Conservation (phyloP, 2,888 invertebrate species). For the Melanchra persicariae region DNA sequence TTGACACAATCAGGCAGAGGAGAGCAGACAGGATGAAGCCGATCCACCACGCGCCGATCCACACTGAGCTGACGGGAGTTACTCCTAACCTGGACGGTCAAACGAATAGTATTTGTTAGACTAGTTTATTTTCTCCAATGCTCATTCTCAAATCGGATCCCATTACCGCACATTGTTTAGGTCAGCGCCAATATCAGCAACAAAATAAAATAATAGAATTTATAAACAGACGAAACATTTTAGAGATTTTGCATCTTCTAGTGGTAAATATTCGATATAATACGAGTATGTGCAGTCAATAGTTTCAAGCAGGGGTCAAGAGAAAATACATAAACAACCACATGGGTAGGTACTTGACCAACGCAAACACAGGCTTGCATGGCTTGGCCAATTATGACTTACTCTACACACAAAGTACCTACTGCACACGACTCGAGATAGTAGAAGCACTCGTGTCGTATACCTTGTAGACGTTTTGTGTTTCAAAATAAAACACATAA, state of each 20-base stretch:
- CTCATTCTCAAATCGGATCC: background rate
- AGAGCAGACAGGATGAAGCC: slow-evolving; percentile 93
- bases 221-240: too few species aligned
- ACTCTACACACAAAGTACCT: background rate
- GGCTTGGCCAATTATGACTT: background rate
- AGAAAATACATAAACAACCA: slow-evolving; percentile 11
- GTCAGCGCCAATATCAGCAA: too few species aligned
- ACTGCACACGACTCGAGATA: background rate
- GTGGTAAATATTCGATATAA: too few species aligned
- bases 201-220: too few species aligned
- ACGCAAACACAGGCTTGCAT: background rate
- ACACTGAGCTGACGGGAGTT: slow-evolving; percentile 93
- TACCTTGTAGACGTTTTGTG: background rate
- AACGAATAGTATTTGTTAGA: background rate
- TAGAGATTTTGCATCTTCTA: too few species aligned
- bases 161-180: too few species aligned
- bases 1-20: slow-evolving; percentile 92
- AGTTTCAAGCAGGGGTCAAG: background rate
- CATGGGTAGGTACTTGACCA: background rate
- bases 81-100: slow-evolving; percentile 91
- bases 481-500: background rate
- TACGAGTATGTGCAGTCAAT: too few species aligned
- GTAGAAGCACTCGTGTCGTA: background rate
- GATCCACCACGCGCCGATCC: slow-evolving; percentile 97
- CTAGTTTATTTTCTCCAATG: background rate